These are phyloP conservation scores for Cheirogaleus major DNA, from an alignment of 2,797 vertebrate genomes.

Conservation along the genomic window DNA sequence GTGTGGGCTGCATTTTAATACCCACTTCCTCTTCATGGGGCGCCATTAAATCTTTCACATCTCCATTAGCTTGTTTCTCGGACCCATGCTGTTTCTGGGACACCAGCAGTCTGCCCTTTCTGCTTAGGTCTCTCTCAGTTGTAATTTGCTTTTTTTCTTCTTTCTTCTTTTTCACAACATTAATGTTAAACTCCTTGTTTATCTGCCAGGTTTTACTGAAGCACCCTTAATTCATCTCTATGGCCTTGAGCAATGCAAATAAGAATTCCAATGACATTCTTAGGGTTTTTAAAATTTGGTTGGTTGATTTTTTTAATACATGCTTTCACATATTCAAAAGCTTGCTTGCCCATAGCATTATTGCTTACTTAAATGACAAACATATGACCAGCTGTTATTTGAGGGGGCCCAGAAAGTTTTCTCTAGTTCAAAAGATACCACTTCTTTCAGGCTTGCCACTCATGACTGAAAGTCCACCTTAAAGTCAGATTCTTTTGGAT, in stretches of 20 bases:
- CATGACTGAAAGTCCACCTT: neutral
- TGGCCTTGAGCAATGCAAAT: neutral
- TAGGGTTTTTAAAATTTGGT: neutral
- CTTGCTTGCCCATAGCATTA: slow-evolving; percentile 31
- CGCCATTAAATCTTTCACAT: neutral
- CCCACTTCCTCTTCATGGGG: neutral
- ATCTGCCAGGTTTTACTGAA: neutral
- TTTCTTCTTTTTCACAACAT: neutral
- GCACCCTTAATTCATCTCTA: neutral
- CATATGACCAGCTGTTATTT: neutral
- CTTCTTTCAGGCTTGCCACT: neutral
- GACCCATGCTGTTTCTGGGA: neutral
- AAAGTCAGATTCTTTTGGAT: neutral
- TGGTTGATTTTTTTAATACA: slow-evolving; percentile 47
- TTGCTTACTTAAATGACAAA: slow-evolving; percentile 57
- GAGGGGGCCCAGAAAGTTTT: neutral
- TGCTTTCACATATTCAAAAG: slow-evolving; percentile 3
- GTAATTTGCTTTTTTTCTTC: neutral
- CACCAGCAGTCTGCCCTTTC: neutral
- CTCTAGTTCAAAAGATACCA: neutral
- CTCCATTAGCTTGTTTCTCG: neutral
- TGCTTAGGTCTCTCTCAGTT: neutral
- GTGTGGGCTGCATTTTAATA: neutral
- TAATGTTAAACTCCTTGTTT: neutral
- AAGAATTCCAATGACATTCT: slow-evolving; percentile 9